A percentile compares a stretch with the other conserved stretches of the same genome.
Evolutionary conservation across 1,140 invertebrate genomes (phyloP).

Genomic region (Eulimnadia texana): DNA sequence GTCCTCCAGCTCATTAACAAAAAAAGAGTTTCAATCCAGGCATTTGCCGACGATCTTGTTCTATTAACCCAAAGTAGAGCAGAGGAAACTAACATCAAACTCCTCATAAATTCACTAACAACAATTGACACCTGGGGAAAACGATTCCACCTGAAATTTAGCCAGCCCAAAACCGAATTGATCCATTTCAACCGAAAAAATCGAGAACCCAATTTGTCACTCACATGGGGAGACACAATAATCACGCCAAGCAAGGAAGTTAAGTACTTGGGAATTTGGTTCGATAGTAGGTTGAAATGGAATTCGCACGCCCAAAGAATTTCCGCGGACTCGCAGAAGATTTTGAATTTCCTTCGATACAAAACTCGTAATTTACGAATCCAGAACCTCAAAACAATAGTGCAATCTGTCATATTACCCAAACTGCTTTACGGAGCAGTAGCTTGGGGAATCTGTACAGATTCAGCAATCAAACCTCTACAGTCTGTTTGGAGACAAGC

Average conservation of each 20-base stretch:
- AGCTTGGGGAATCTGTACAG: not conserved
- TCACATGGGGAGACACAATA: not conserved
- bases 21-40: not conserved
- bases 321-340: not conserved
- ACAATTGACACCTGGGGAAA: not conserved
- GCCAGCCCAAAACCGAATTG: conserved; percentile 3
- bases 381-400: not conserved
- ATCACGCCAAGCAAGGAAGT: not conserved
- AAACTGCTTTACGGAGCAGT: not conserved
- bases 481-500: not conserved
- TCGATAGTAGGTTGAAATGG: conserved; percentile 2
- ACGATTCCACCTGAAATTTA: not conserved
- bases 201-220: not conserved
- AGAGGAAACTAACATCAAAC: not conserved
- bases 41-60: not conserved
- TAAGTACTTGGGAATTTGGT: not conserved
- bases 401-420: not conserved
- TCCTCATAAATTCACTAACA: not conserved
- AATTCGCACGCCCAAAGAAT: not conserved
- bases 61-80: not conserved
- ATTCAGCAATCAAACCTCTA: not conserved
- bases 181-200: not conserved
- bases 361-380: not conserved
- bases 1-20: not conserved
- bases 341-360: not conserved